These are phyloP conservation scores for Enhydra lutris DNA, from an alignment of 2,113 vertebrate species.

Conservation along the genomic window DNA sequence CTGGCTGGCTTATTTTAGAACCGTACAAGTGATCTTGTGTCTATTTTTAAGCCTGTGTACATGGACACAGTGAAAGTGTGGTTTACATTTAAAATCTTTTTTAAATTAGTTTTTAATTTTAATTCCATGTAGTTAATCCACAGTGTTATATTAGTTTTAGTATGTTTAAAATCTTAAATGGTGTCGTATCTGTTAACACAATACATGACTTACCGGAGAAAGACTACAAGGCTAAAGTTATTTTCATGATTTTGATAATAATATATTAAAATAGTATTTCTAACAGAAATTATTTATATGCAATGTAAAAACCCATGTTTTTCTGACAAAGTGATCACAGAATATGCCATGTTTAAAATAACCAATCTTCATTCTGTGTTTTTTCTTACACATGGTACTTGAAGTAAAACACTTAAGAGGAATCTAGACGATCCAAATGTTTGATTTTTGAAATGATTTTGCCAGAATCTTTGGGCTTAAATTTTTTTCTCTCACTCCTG, in stretches of 20 bases:
- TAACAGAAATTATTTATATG: neutral
- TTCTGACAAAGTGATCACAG: slow-evolving; percentile 29
- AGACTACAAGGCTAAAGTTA: neutral
- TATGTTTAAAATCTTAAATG: neutral
- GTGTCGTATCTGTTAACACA: neutral
- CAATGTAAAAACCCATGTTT: slow-evolving; percentile 6
- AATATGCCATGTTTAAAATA: slow-evolving; percentile 34
- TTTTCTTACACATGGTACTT: slow-evolving; percentile 50
- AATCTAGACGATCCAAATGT: slow-evolving; percentile 45
- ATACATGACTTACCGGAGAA: neutral
- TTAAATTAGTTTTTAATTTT: neutral
- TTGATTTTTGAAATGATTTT: slow-evolving; percentile 59
- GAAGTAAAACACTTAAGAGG: slow-evolving; percentile 52
- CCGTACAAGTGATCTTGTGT: neutral
- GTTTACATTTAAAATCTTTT: neutral
- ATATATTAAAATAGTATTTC: neutral
- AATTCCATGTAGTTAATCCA: neutral
- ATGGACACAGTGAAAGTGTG: slow-evolving; percentile 29
- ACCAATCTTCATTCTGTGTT: slow-evolving; percentile 19
- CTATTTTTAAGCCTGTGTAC: slow-evolving; percentile 49
- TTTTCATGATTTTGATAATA: neutral
- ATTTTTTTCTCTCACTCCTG: slow-evolving; percentile 1
- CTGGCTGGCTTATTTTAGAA: slow-evolving; percentile 60
- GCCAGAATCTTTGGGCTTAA: slow-evolving; percentile 43
- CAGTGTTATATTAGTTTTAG: neutral